These are phyloP conservation scores for Erethizon dorsatum DNA, from an alignment of 2,797 vertebrate genomes.

Conservation along the genomic window DNA sequence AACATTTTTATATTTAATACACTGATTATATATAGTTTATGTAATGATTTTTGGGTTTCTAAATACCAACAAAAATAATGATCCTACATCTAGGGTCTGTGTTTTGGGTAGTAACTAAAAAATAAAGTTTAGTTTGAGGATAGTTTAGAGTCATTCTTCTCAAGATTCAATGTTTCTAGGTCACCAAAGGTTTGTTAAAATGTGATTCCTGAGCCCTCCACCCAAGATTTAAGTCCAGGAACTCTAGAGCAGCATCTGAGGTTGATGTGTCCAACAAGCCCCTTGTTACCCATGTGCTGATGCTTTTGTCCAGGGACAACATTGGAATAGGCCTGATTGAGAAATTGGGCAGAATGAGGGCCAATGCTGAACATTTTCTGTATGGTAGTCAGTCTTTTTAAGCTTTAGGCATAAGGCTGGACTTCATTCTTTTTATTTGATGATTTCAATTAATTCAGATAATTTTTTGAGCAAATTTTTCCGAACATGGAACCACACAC, in stretches of 20 bases:
- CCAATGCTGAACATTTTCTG: not conserved
- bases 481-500: not conserved
- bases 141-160: not conserved
- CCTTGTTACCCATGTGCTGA: not conserved
- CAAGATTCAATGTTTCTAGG: not conserved
- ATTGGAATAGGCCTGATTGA: not conserved
- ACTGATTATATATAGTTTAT: not conserved
- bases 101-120: not conserved
- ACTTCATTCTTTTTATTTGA: not conserved
- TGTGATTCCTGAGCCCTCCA: not conserved
- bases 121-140: not conserved
- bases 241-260: not conserved
- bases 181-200: not conserved
- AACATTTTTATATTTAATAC: not conserved
- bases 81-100: not conserved
- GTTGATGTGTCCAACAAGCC: not conserved
- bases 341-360: not conserved
- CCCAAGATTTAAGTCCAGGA: not conserved
- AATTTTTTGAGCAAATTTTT: slow-evolving; percentile 5
- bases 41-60: not conserved
- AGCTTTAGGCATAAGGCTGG: not conserved
- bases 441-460: not conserved
- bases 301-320: not conserved
- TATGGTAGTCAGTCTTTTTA: not conserved
- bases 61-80: not conserved